Conservation (phyloP, 2,888 invertebrate genomes). For the Xanthorhoe spadicearia region DNA sequence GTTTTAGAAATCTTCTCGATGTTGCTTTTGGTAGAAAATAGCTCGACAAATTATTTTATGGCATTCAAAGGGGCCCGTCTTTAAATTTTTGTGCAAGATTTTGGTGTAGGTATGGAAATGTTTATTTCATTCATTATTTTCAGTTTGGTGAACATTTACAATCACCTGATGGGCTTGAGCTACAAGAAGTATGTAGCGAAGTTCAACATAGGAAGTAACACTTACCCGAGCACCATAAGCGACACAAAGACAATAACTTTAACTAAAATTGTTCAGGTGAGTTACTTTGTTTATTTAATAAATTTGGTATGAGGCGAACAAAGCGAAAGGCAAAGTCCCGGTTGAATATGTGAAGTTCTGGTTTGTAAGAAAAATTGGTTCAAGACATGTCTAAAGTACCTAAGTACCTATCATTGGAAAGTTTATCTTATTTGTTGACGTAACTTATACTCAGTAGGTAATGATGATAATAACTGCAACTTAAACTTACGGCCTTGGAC, state of each 20-base stretch:
- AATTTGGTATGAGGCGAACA: too few species aligned
- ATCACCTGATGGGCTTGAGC: slow-evolving; percentile 85
- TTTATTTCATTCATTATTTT: slow-evolving; percentile 56
- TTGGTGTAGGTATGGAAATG: not conserved
- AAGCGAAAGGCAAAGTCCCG: too few species aligned
- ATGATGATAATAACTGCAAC: not conserved
- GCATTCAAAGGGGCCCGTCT: too few species aligned
- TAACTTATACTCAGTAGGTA: not conserved
- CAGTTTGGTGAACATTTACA: slow-evolving; percentile 87
- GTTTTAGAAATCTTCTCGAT: too few species aligned
- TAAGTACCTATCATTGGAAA: too few species aligned
- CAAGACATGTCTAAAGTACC: too few species aligned
- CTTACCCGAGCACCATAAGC: slow-evolving; percentile 89
- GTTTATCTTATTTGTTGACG: too few species aligned
- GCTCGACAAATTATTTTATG: too few species aligned
- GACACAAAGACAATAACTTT: slow-evolving; percentile 89
- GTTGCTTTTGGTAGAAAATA: too few species aligned
- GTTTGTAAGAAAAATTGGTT: too few species aligned
- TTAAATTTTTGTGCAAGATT: too few species aligned
- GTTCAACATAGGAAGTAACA: slow-evolving; percentile 89
- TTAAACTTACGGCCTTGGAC: not conserved
- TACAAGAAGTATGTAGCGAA: slow-evolving; percentile 83
- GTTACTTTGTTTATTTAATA: slow-evolving; percentile 16
- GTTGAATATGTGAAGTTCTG: too few species aligned
- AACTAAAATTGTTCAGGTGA: slow-evolving; percentile 89